Percentiles rank a stretch among this genome's conserved stretches.
These are phyloP conservation scores for Polydrusus cervinus DNA, from an alignment of 2,888 invertebrate genomes.

Conservation along the genomic window DNA sequence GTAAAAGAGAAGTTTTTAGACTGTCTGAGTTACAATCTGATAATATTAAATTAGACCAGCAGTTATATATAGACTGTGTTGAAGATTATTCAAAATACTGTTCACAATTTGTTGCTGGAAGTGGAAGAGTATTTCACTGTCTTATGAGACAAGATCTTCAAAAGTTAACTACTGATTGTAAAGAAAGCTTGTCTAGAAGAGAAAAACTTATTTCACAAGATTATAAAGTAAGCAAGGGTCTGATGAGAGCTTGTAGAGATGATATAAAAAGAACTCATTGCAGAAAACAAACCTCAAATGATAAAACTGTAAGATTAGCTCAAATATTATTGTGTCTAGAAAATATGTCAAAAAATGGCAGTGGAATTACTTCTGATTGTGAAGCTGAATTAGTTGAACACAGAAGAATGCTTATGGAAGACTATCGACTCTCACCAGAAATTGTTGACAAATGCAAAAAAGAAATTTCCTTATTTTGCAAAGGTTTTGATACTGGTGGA, in stretches of 20 bases:
- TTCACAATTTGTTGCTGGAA: slow-evolving; percentile 79
- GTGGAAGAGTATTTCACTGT: slow-evolving; percentile 91
- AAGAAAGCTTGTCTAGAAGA: slow-evolving; percentile 86
- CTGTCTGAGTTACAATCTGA: slow-evolving; percentile 93
- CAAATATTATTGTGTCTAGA: slow-evolving; percentile 96
- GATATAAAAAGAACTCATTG: slow-evolving; percentile 92
- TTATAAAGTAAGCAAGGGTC: slow-evolving; percentile 90
- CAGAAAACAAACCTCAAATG: slow-evolving; percentile 85
- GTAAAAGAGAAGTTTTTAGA: slow-evolving; percentile 85
- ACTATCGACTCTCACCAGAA: slow-evolving; percentile 95
- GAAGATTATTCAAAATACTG: slow-evolving; percentile 88
- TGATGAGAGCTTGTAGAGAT: slow-evolving; percentile 90
- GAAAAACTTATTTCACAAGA: slow-evolving; percentile 93
- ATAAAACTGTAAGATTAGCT: slow-evolving; percentile 88
- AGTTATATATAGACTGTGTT: slow-evolving; percentile 91
- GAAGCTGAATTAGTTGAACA: slow-evolving; percentile 93
- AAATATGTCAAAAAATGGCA: slow-evolving; percentile 80
- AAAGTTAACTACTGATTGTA: slow-evolving; percentile 80
- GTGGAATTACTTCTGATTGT: slow-evolving; percentile 85
- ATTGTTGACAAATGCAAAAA: slow-evolving; percentile 89
- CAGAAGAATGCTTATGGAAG: slow-evolving; percentile 92
- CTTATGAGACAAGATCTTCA: slow-evolving; percentile 81
- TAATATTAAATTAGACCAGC: slow-evolving; percentile 90
- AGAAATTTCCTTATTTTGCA: slow-evolving; percentile 87
- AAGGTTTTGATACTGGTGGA: slow-evolving; percentile 83